Conservation (phyloP, 2,888 invertebrate genomes). For the Polia nebulosa region DNA sequence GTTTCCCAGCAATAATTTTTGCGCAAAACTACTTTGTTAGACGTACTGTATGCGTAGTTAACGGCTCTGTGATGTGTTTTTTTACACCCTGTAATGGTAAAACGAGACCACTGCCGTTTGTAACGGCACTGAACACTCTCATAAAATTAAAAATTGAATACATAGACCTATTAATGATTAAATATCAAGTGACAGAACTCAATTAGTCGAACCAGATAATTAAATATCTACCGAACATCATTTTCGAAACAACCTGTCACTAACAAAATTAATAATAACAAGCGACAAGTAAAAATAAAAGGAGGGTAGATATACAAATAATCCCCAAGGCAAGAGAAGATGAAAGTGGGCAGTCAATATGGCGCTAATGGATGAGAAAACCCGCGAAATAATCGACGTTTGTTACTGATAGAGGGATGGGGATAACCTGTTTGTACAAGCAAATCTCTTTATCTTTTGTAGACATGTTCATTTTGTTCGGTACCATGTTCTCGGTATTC, state of each 20-base stretch:
- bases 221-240: conserved; percentile 36
- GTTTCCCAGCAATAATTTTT: too few species aligned
- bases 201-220: conserved; percentile 48
- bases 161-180: neutral
- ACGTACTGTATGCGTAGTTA: too few species aligned
- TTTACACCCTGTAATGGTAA: too few species aligned
- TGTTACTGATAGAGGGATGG: conserved; percentile 50
- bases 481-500: conserved; percentile 9
- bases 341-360: conserved; percentile 63
- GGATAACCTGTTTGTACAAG: conserved; percentile 48
- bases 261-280: conserved; percentile 52
- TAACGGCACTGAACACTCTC: neutral
- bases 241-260: conserved; percentile 45
- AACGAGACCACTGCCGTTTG: too few species aligned
- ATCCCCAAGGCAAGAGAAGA: conserved; percentile 53
- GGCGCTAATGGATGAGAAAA: conserved; percentile 68
- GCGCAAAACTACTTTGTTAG: too few species aligned
- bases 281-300: conserved; percentile 48
- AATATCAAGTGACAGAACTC: conserved; percentile 32
- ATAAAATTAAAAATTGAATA: conserved; percentile 22
- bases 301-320: conserved; percentile 51
- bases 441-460: conserved; percentile 56
- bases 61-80: too few species aligned
- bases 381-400: conserved; percentile 68
- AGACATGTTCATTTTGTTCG: conserved; percentile 47